phyloP scores from a whole-genome alignment of 2,888 invertebrate species.

The Drosophila fungiperda region DNA sequence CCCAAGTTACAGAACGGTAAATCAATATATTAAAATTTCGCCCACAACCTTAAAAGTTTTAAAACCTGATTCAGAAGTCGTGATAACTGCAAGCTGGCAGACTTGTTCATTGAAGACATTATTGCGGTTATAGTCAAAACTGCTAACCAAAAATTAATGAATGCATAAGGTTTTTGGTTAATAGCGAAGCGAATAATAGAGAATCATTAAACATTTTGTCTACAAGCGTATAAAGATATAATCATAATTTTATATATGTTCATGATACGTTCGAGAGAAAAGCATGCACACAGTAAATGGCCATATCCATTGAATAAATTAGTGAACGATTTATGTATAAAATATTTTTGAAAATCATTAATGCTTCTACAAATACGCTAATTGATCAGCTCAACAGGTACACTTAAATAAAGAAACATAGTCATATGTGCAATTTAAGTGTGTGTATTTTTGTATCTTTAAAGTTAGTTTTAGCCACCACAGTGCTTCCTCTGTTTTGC shows the following conservation, averaged over 20 bases:
- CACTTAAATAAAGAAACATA: conserved; percentile 31
- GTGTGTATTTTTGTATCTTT: conserved; percentile 37
- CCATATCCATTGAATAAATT: conserved; percentile 62
- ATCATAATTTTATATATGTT: conserved; percentile 34
- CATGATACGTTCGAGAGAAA: conserved; percentile 14
- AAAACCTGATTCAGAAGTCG: conserved; percentile 29
- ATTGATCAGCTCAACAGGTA: conserved; percentile 62
- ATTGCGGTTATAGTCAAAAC: conserved; percentile 40
- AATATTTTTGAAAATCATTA: conserved; percentile 58
- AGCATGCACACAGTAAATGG: conserved; percentile 17
- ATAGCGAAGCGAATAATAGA: conserved; percentile 23
- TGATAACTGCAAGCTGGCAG: conserved; percentile 24
- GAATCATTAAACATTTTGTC: conserved; percentile 56
- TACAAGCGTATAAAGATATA: conserved; percentile 55
- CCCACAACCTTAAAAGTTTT: conserved; percentile 31
- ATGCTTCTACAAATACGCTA: conserved; percentile 69
- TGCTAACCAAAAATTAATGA: conserved; percentile 23
- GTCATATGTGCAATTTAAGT: conserved; percentile 17
- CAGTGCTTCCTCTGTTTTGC: conserved; percentile 74
- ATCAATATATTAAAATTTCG: conserved; percentile 44
- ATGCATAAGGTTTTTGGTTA: conserved; percentile 6
- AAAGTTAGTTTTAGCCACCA: conserved; percentile 41
- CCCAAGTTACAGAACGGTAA: conserved; percentile 34
- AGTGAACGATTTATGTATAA: conserved; percentile 57
- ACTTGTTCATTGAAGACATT: conserved; percentile 8